Conservation (phyloP, 2,797 vertebrate species). For the Karalla daura region DNA sequence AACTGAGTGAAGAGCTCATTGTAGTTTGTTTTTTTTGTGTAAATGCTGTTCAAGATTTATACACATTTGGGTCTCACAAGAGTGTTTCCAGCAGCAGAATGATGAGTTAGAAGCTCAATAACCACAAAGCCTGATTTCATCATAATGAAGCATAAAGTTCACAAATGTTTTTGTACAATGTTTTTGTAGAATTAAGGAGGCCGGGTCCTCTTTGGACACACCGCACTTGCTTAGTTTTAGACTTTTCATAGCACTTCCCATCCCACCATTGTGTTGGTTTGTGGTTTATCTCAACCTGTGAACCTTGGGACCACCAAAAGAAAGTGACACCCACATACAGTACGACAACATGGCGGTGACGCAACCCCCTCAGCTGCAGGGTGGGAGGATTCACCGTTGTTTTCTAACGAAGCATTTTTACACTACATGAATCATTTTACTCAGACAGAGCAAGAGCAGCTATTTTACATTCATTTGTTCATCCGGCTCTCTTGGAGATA, state of each 20-base stretch:
- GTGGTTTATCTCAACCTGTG: background rate
- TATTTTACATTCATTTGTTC: background rate
- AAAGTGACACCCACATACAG: conserved; percentile 1
- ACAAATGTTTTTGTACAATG: too few species aligned
- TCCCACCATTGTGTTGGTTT: background rate
- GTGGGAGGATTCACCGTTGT: background rate
- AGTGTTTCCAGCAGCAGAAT: background rate
- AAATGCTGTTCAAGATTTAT: too few species aligned
- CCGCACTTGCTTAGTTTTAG: background rate
- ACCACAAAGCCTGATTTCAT: background rate
- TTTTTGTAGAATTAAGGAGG: too few species aligned
- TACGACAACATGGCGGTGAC: background rate
- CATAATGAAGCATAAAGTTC: background rate
- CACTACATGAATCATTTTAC: conserved; percentile 1
- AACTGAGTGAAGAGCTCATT: too few species aligned
- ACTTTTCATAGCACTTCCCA: background rate
- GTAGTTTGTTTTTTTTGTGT: too few species aligned
- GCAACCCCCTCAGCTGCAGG: background rate
- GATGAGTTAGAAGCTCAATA: background rate
- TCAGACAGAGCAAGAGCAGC: background rate
- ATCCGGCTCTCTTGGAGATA: conserved; percentile 32
- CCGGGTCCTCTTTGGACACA: background rate
- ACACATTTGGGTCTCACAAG: background rate
- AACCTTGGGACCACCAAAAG: background rate
- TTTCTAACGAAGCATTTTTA: conserved; percentile 14